Evolutionary conservation across 2,888 invertebrate genomes (phyloP), one percentile per base, ranked within the genome.

Genomic region (Bimastos eiseni): DNA sequence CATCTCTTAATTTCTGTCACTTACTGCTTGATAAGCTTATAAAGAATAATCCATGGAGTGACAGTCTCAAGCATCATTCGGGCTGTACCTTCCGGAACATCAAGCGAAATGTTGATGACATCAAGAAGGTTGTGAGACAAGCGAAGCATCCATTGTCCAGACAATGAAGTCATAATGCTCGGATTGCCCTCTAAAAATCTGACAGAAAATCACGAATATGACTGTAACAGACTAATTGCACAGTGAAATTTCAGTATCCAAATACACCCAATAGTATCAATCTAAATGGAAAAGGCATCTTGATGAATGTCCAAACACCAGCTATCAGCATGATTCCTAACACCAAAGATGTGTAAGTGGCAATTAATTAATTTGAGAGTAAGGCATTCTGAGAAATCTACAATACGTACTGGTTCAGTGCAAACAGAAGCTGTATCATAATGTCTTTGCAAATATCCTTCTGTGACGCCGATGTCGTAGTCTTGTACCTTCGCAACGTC

Each of bases 11-110:
- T 30, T 70, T n/a, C 70, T 17, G n/a, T n/a, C 24, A 86, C 88
- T 49, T 19, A 91, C 91, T 89, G 36, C 49, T 83, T 83, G 44
- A 90, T 88, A n/a, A 98, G 96, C 93, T 97, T 97, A 95, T 98
- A 97, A 93, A 98, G 95, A 91, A 98, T 95, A 91, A 98, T 97
- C 98, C 98, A 98, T 13, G 98, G 97, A 11, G 96, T 95, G 30
- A 97, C 96, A 30, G 97, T 96, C 91, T 97, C 96, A 90, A 97
- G 96, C 0, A 97, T 97, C 94, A 96, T 96, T 92, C 96, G 97
- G 49, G 96, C 95, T 41, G 96, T 95, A 94, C 96, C 96, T 70
- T 97, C 97, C 6, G 96, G 95, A 0, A 96, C 95, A 93, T 98
- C 97, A 92, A 98, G 96, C 95, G 97, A 97, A 94, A 97, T 97